Conservation (phyloP, 2,888 invertebrate species). For the Lasius fuliginosus region DNA sequence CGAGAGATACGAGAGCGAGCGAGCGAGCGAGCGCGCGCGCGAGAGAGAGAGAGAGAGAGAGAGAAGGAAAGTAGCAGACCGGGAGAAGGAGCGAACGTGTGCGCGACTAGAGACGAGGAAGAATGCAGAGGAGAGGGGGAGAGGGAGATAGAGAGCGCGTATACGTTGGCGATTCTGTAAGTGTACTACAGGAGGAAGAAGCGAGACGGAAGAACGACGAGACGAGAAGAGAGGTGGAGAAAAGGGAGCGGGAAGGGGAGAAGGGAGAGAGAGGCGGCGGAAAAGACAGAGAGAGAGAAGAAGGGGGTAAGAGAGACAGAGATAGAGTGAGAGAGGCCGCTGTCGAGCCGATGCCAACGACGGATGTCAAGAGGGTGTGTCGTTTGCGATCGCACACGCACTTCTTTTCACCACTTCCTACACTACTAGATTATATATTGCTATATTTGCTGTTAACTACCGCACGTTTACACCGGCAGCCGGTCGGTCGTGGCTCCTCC, state of each 20-base stretch:
- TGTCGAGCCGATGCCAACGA: slow-evolving; percentile 72
- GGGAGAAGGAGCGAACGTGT: slow-evolving; percentile 42
- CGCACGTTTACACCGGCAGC: slow-evolving; percentile 22
- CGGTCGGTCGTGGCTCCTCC: slow-evolving; percentile 61
- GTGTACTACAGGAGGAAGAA: slow-evolving; percentile 27
- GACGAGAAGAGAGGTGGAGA: slow-evolving; percentile 23
- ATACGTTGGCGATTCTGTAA: slow-evolving; percentile 62
- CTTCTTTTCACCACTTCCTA: slow-evolving; percentile 38
- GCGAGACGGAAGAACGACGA: slow-evolving; percentile 20
- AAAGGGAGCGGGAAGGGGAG: slow-evolving; percentile 54
- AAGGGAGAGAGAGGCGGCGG: slow-evolving; percentile 45
- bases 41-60: slow-evolving; percentile 1
- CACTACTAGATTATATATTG: background rate
- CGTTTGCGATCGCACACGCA: slow-evolving; percentile 58
- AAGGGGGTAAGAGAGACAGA: slow-evolving; percentile 62
- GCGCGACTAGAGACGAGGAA: slow-evolving; percentile 26
- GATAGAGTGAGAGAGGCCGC: slow-evolving; percentile 22
- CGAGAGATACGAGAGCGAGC: no score
- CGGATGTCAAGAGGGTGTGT: slow-evolving; percentile 83
- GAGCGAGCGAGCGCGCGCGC: no score
- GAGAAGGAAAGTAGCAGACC: slow-evolving; percentile 46
- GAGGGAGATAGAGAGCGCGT: slow-evolving; percentile 44
- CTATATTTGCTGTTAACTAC: background rate
- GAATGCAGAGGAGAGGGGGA: slow-evolving; percentile 53
- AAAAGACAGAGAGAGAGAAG: slow-evolving; percentile 54